Evolutionary conservation across 2,797 vertebrate species (phyloP), one percentile per base, ranked within the genome.

Genomic region (Halcyon chelicuti): DNA sequence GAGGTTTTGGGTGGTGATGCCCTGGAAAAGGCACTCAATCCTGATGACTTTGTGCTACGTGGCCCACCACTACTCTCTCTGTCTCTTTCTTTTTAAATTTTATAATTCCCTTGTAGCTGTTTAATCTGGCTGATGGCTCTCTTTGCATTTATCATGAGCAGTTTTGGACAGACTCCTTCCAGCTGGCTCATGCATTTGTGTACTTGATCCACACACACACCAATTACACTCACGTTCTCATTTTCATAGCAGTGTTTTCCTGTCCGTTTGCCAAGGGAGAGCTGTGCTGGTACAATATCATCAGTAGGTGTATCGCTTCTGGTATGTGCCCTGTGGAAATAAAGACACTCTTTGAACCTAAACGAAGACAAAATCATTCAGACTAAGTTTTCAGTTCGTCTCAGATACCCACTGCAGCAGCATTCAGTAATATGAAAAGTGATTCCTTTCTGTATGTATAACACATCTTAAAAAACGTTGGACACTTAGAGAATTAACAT

Each of bases 1-100:
- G 40, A 57, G 14, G 19, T 11, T 65, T 94, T 26, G 17, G 6
- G 37, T 61, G 57, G n/a, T 71, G 52, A 14, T 63, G 47, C n/a
- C 3, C 57, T 74, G 33, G 15, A 78, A 80, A 20, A 60, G 23
- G 14, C 35, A 42, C 23, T 74, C 29, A 10, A 1, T 35, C 22
- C 49, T 78, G 46, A 39, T 66, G 35, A 35, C 37, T 72, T 58
- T 42, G 49, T 51, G 12, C 40, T 63, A 5, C 0, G 0, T 18
- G 19, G 7, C 17, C 19, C 35, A 87, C 47, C 19, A 5, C 4
- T 35, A 5, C 29, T 51, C 3, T 28, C 12, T 13, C 0, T 57
- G 31, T 11, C 19, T 33, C 54, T 31, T 51, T 67, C 3, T 26
- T 63, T 66, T 17, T 25, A 0, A 3, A 57, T 25, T 40, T 76